Evolutionary conservation across 1,140 invertebrate species (phyloP).

Genomic region (Caenorhabditis briggsae): DNA sequence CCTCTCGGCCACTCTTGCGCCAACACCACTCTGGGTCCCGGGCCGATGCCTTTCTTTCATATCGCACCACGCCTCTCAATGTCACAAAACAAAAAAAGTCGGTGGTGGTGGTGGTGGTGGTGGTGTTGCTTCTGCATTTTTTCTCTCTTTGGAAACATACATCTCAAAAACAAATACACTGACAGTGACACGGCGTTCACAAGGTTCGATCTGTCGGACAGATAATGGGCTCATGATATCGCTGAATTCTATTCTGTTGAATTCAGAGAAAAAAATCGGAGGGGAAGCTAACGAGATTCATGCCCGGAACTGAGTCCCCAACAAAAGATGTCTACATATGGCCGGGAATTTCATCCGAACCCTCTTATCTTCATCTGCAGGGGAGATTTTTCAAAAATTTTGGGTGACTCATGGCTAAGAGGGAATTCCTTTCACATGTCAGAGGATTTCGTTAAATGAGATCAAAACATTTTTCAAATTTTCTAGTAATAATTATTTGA

Average conservation of each 20-base stretch:
- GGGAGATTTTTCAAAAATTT: too few species aligned
- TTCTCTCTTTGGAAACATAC: neutral
- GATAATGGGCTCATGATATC: neutral
- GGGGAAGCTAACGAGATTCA: slow-evolving; percentile 32
- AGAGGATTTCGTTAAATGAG: too few species aligned
- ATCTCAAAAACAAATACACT: slow-evolving; percentile 8
- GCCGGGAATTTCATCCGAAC: neutral
- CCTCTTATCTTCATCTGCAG: neutral
- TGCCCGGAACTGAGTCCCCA: slow-evolving; percentile 1
- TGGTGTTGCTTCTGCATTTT: slow-evolving; percentile 19
- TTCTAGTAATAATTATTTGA: too few species aligned
- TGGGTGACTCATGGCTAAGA: too few species aligned
- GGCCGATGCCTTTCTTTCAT: slow-evolving; percentile 49
- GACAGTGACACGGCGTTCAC: neutral
- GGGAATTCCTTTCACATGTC: too few species aligned
- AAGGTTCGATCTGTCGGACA: neutral
- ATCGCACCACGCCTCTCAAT: slow-evolving; percentile 53
- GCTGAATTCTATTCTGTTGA: neutral
- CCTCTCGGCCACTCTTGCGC: slow-evolving; percentile 23
- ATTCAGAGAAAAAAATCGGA: neutral
- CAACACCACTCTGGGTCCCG: slow-evolving; percentile 33
- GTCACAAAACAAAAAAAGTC: slow-evolving; percentile 53
- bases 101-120: slow-evolving; percentile 42
- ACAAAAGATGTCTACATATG: slow-evolving; percentile 31
- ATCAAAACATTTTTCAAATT: too few species aligned